These are phyloP conservation scores for Platyrinchus mystaceus DNA, from an alignment of 2,797 vertebrate genomes.

Conservation along the genomic window DNA sequence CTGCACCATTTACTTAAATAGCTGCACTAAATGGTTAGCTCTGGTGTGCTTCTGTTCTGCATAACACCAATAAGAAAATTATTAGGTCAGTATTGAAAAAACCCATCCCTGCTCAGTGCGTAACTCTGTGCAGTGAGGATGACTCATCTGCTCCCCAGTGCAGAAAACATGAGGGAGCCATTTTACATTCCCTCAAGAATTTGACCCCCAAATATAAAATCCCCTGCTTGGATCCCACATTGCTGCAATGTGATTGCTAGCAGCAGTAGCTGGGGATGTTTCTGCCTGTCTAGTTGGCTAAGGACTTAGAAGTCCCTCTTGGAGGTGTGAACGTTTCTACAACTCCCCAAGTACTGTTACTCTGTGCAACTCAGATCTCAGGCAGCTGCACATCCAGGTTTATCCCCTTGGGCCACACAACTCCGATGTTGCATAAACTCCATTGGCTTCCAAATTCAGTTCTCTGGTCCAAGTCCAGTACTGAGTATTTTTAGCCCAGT, in stretches of 20 bases:
- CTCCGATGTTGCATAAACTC: background rate
- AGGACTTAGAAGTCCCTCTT: background rate
- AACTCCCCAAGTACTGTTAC: background rate
- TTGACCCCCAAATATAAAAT: background rate
- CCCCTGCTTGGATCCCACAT: background rate
- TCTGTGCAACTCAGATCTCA: background rate
- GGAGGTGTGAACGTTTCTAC: background rate
- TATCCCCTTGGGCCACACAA: background rate
- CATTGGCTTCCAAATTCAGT: background rate
- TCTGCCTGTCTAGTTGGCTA: background rate
- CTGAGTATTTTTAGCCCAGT: background rate
- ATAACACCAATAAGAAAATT: background rate
- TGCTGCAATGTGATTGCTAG: rapidly evolving
- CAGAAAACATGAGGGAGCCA: background rate
- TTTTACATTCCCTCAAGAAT: background rate
- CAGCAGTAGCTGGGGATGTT: background rate
- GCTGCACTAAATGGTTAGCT: background rate
- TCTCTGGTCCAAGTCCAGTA: background rate
- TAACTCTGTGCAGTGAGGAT: background rate
- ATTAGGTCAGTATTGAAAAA: background rate
- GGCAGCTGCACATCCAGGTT: background rate
- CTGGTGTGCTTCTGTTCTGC: background rate
- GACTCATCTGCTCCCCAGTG: background rate
- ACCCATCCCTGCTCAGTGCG: rapidly evolving
- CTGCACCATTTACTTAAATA: background rate